A percentile compares a stretch with the other conserved stretches of the same genome.
These are phyloP conservation scores for Meganola albula DNA, from an alignment of 2,888 invertebrate genomes.

Conservation along the genomic window DNA sequence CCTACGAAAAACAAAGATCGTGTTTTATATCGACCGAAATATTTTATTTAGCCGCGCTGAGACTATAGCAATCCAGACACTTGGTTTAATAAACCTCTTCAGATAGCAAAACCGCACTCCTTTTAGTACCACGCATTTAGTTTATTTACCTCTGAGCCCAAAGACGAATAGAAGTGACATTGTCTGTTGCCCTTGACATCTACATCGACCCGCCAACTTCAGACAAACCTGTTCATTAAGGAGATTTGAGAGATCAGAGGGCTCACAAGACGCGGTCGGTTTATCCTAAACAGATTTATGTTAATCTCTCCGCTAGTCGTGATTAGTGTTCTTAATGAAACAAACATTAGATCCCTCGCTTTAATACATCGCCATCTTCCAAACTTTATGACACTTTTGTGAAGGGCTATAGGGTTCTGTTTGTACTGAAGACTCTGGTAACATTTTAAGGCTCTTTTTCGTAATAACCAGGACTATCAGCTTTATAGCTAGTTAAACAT, in stretches of 20 bases:
- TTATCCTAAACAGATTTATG: constrained; percentile 28
- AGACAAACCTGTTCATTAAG: constrained; percentile 32
- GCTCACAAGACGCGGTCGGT: constrained; percentile 24
- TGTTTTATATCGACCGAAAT: too few relatives aligned
- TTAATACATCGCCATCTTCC: too few relatives aligned
- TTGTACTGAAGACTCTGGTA: too few relatives aligned
- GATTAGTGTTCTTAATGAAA: constrained; percentile 26
- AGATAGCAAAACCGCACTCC: constrained; percentile 21
- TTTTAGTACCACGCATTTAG: constrained; percentile 33
- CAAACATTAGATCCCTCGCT: constrained; percentile 20
- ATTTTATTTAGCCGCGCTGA: too few relatives aligned
- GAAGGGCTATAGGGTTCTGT: too few relatives aligned
- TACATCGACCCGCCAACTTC: constrained; percentile 36
- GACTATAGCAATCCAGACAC: too few relatives aligned
- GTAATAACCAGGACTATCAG: too few relatives aligned
- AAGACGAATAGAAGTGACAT: constrained; percentile 70
- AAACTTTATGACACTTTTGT: too few relatives aligned
- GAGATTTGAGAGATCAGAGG: constrained; percentile 30
- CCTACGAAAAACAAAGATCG: too few relatives aligned
- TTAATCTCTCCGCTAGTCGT: constrained; percentile 31
- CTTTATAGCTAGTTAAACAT: constrained; percentile 22
- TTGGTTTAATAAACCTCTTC: constrained; percentile 32
- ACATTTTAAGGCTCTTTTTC: too few relatives aligned
- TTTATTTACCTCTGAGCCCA: constrained; percentile 57
- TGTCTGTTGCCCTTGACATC: constrained; percentile 58